These are phyloP conservation scores for Percopsis transmontana DNA, from an alignment of 2,113 vertebrate species.

Conservation along the genomic window DNA sequence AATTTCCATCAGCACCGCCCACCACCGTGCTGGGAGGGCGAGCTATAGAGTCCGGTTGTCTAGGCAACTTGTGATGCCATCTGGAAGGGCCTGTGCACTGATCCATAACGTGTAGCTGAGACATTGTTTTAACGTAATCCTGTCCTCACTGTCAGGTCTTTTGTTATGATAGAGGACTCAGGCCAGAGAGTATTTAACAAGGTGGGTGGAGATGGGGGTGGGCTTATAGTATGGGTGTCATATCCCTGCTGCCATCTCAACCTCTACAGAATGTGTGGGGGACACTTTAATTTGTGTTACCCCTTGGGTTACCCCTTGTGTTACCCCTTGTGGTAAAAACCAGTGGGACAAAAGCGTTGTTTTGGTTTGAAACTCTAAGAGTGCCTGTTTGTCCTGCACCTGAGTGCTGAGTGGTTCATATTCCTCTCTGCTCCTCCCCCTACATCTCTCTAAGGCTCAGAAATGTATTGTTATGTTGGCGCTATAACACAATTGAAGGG, in stretches of 20 bases:
- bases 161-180: slow-evolving; percentile 20
- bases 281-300: no score
- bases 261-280: neutral
- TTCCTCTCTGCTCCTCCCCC: no score
- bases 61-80: slow-evolving; percentile 77
- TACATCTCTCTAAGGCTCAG: no score
- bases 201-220: neutral
- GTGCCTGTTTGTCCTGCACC: no score
- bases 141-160: slow-evolving; percentile 36
- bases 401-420: no score
- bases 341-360: no score
- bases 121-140: slow-evolving; percentile 71
- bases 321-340: no score
- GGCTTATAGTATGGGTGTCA: neutral
- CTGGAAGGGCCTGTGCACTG: slow-evolving; percentile 67
- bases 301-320: no score
- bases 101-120: slow-evolving; percentile 67
- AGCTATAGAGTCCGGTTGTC: slow-evolving; percentile 75
- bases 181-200: slow-evolving; percentile 27
- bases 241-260: neutral
- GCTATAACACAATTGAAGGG: no score
- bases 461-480: no score
- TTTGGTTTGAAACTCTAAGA: no score
- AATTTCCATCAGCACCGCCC: slow-evolving; percentile 50
- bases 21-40: slow-evolving; percentile 28